phyloP scores from a whole-genome alignment of 23 tunicate genomes.

The Botrylloides violaceus region DNA sequence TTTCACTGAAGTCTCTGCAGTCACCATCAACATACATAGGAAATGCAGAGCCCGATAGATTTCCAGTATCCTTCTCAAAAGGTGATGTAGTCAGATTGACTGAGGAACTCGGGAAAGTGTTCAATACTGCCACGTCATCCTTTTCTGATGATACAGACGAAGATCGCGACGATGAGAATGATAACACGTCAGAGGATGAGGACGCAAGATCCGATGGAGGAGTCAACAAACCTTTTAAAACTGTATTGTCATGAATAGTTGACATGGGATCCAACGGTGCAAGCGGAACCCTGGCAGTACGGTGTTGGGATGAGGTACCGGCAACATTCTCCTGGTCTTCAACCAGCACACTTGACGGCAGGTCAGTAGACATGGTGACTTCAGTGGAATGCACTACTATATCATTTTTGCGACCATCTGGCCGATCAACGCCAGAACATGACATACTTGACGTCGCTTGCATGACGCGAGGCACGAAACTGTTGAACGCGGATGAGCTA shows the following conservation, averaged over 20 bases:
- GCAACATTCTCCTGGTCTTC: background rate
- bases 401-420: background rate
- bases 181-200: constrained; percentile 36
- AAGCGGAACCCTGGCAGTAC: constrained; percentile 7
- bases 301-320: background rate
- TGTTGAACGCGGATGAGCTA: background rate
- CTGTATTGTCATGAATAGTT: background rate
- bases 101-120: constrained; percentile 1
- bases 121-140: background rate
- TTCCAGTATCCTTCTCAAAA: background rate
- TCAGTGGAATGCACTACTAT: background rate
- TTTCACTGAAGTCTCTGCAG: no score
- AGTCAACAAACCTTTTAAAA: constrained; percentile 55
- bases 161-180: constrained; percentile 54
- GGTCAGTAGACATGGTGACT: background rate
- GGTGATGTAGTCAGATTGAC: constrained; percentile 3
- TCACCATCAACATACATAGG: background rate
- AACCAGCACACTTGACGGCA: constrained; percentile 6
- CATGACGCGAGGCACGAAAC: background rate
- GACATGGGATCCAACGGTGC: constrained; percentile 6
- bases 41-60: background rate
- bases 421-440: constrained; percentile 5
- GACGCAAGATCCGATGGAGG: constrained; percentile 93
- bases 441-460: constrained; percentile 8
- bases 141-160: constrained; percentile 15